These are phyloP conservation scores for Luffia ferchaultella DNA, from an alignment of 2,888 invertebrate species.

Conservation along the genomic window DNA sequence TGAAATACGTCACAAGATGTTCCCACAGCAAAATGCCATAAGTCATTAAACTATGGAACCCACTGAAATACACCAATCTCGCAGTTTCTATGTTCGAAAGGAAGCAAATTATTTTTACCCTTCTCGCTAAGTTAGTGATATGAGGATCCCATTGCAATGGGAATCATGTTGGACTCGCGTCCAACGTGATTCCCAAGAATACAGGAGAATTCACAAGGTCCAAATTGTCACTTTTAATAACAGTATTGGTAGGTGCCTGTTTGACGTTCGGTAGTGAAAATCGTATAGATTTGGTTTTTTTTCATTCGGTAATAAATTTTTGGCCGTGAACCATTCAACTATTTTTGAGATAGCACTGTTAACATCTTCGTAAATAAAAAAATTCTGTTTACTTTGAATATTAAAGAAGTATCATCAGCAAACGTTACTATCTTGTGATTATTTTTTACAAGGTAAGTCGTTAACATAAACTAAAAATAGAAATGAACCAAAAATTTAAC, in stretches of 20 bases:
- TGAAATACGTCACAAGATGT: no score
- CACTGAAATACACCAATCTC: no score
- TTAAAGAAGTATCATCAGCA: slow-evolving; percentile 2
- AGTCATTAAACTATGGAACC: no score
- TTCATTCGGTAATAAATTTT: neutral
- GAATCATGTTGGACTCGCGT: no score
- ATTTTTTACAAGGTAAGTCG: slow-evolving; percentile 1
- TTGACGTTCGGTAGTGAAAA: neutral
- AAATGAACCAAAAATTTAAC: neutral
- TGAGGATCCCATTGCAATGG: no score
- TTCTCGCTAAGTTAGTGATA: neutral
- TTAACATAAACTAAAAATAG: slow-evolving; percentile 1
- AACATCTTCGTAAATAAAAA: neutral
- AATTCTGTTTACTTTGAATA: neutral
- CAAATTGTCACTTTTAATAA: neutral
- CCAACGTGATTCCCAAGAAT: neutral
- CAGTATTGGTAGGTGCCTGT: neutral
- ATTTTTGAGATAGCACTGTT: neutral
- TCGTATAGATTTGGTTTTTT: neutral
- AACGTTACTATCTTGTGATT: neutral
- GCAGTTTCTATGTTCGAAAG: neutral
- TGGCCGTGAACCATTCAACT: neutral
- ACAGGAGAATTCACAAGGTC: neutral
- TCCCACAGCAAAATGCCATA: no score
- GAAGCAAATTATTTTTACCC: neutral